phyloP scores from a whole-genome alignment of 1,140 invertebrate species.

The Aphis craccivora region DNA sequence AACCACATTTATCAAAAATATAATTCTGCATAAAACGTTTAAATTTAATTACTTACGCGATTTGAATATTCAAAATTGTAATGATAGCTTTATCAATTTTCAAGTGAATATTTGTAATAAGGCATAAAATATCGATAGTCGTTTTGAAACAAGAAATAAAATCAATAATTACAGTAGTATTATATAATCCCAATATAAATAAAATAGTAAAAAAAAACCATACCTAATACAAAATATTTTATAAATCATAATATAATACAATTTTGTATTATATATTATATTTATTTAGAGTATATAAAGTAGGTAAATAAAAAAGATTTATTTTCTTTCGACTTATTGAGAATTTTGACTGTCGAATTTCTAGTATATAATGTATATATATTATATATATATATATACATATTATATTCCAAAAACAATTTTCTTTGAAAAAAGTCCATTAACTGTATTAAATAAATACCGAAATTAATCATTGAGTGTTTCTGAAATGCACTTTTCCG shows the following conservation, averaged over 20 bases:
- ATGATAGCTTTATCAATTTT: background rate
- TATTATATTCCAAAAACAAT: background rate
- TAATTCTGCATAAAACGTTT: background rate
- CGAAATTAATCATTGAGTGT: background rate
- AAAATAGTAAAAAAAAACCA: background rate
- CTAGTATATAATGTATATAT: background rate
- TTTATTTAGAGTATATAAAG: background rate
- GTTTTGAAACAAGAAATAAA: background rate
- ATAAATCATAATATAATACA: background rate
- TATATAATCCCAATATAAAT: background rate
- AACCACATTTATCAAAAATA: background rate
- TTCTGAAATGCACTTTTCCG: background rate
- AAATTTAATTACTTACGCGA: background rate
- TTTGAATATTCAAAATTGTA: background rate
- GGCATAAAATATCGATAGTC: background rate
- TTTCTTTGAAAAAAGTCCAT: background rate
- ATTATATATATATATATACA: background rate
- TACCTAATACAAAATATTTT: background rate
- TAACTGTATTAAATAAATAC: constrained; percentile 31
- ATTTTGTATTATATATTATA: background rate
- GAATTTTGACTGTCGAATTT: background rate
- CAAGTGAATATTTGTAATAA: background rate
- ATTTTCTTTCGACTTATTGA: background rate
- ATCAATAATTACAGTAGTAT: background rate
- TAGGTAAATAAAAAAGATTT: background rate